A percentile compares a stretch with the other conserved stretches of the same genome.
These are phyloP conservation scores for Sciurus niger DNA, from an alignment of 2,113 vertebrate species.

Conservation along the genomic window DNA sequence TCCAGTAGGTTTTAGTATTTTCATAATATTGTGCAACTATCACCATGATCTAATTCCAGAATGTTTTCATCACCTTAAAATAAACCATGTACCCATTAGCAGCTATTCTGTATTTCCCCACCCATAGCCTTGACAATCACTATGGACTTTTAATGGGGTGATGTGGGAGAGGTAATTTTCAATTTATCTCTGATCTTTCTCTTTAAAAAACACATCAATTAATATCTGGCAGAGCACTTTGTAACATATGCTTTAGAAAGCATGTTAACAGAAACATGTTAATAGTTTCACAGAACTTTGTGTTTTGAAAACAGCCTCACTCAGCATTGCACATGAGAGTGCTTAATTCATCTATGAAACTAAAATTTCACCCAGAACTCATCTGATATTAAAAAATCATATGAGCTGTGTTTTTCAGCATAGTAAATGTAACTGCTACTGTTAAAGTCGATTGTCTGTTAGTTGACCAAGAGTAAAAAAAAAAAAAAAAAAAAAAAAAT, in stretches of 20 bases:
- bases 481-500: not conserved
- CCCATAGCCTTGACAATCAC: not conserved
- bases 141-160: not conserved
- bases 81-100: not conserved
- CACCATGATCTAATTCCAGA: too few species aligned
- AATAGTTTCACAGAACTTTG: not conserved
- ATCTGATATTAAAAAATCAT: not conserved
- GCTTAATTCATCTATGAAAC: not conserved
- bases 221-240: not conserved
- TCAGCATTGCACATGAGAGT: not conserved
- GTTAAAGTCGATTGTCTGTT: not conserved
- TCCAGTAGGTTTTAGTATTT: too few species aligned
- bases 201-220: constrained; percentile 1
- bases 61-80: too few species aligned
- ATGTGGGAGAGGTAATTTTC: not conserved
- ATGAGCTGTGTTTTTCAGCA: not conserved
- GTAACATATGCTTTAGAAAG: not conserved
- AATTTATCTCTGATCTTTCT: constrained; percentile 3
- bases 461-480: not conserved
- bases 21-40: too few species aligned
- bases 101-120: not conserved
- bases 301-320: not conserved
- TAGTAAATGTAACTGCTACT: not conserved
- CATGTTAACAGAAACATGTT: constrained; percentile 7
- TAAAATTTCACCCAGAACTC: constrained; percentile 20